Percentiles rank a stretch among this genome's conserved stretches.
phyloP scores from a whole-genome alignment of 2,797 vertebrate genomes.

The Takifugu ocellatus region DNA sequence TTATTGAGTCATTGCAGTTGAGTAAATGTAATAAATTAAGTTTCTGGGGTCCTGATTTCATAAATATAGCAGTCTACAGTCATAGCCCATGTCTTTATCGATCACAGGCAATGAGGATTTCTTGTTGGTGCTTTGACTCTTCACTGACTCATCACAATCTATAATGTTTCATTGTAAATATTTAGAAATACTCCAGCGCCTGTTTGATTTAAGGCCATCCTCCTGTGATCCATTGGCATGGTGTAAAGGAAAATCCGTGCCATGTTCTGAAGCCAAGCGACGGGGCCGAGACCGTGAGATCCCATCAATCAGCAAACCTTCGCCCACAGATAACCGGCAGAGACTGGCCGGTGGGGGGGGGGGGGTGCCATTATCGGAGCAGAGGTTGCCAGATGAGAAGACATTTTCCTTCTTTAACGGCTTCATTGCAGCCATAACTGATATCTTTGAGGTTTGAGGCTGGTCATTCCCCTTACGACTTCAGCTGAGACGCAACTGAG shows the following conservation, averaged over 20 bases:
- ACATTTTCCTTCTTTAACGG: slow-evolving; percentile 25
- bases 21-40: background rate
- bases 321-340: slow-evolving; percentile 16
- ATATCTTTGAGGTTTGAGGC: slow-evolving; percentile 29
- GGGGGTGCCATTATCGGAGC: slow-evolving; percentile 10
- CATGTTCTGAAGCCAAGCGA: slow-evolving; percentile 19
- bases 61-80: background rate
- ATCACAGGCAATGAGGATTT: too few relatives aligned
- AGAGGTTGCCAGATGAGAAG: slow-evolving; percentile 30
- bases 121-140: too few relatives aligned
- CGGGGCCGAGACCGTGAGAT: slow-evolving; percentile 33
- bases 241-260: background rate
- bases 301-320: slow-evolving; percentile 23
- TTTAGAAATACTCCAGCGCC: too few relatives aligned
- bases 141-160: too few relatives aligned
- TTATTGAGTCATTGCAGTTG: background rate
- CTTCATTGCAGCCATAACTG: slow-evolving; percentile 20
- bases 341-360: background rate
- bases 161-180: too few relatives aligned
- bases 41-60: background rate
- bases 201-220: background rate
- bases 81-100: background rate
- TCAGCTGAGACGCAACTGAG: slow-evolving; percentile 28
- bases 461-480: slow-evolving; percentile 28
- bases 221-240: background rate